These are phyloP conservation scores for Nannobrachium achirus DNA, from an alignment of 2,113 vertebrate genomes.

Conservation along the genomic window DNA sequence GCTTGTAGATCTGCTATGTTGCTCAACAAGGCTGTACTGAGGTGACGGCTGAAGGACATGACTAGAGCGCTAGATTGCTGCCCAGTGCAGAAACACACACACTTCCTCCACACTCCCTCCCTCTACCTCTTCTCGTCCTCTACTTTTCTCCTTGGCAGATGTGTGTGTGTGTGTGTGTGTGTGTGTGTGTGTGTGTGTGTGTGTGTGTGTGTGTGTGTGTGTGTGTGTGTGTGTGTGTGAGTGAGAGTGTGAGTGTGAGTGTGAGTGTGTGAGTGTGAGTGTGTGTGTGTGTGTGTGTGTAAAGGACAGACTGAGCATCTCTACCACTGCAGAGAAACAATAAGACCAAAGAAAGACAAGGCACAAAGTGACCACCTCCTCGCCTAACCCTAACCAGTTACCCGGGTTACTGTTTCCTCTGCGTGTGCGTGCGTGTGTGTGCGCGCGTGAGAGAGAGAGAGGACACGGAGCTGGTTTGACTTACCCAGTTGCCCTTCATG, in stretches of 20 bases:
- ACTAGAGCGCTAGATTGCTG: conserved; percentile 7
- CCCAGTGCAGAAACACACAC: conserved; percentile 27
- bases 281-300: conserved; percentile 2
- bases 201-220: too few species aligned
- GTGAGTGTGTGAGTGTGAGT: too few species aligned
- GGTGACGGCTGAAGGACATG: conserved; percentile 63
- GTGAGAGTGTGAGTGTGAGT: conserved; percentile 30
- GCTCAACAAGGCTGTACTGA: conserved; percentile 18
- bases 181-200: too few species aligned
- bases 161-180: too few species aligned
- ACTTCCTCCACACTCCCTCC: too few species aligned
- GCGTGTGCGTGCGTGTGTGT: conserved; percentile 18
- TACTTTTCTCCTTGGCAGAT: too few species aligned
- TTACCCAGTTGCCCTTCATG: conserved; percentile 83
- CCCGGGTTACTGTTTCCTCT: conserved; percentile 12
- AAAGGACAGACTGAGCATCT: conserved; percentile 57
- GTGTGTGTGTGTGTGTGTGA: too few species aligned
- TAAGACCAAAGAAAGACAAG: conserved; percentile 4
- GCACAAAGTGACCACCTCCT: background rate
- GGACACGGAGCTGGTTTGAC: conserved; percentile 56
- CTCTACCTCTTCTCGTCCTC: too few species aligned
- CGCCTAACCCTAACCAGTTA: conserved; percentile 34
- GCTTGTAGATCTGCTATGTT: too few species aligned
- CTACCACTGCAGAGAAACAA: conserved; percentile 43
- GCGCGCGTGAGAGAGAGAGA: conserved; percentile 11